These are phyloP conservation scores for Chymomyza costata DNA, from an alignment of 1,140 invertebrate genomes.

Conservation along the genomic window DNA sequence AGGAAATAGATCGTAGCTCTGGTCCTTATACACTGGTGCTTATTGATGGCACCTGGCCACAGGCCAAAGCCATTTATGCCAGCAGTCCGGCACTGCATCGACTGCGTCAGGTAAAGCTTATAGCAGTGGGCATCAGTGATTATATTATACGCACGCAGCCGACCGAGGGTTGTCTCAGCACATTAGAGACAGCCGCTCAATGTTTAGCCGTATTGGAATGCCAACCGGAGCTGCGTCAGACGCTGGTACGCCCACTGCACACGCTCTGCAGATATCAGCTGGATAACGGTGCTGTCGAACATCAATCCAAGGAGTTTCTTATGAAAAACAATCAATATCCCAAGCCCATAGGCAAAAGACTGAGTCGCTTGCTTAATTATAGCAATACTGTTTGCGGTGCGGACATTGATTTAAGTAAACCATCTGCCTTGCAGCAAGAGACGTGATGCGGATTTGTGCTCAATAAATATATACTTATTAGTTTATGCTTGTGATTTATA, in stretches of 20 bases:
- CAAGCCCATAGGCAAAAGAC: conserved; percentile 86
- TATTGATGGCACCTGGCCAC: conserved; percentile 95
- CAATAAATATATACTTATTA: background rate
- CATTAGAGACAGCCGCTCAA: conserved; percentile 91
- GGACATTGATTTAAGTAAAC: conserved; percentile 4
- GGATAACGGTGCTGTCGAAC: conserved; percentile 91
- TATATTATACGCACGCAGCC: conserved; percentile 96
- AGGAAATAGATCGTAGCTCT: conserved; percentile 75
- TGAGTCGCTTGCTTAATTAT: conserved; percentile 79
- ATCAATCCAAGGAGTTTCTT: conserved; percentile 93
- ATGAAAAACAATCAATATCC: conserved; percentile 91
- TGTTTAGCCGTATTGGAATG: conserved; percentile 86
- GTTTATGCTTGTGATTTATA: conserved; percentile 11
- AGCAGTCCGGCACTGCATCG: conserved; percentile 82
- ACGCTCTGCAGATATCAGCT: conserved; percentile 90
- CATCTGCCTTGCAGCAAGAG: conserved; percentile 1
- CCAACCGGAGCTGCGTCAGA: conserved; percentile 80
- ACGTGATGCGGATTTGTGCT: conserved; percentile 26
- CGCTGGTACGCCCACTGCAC: conserved; percentile 86
- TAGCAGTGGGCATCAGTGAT: conserved; percentile 83
- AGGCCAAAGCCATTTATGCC: conserved; percentile 91
- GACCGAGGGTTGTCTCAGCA: conserved; percentile 92
- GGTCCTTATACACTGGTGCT: conserved; percentile 86
- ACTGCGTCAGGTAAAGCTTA: conserved; percentile 85
- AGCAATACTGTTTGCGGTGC: conserved; percentile 42